Evolutionary conservation across 2,888 invertebrate genomes (phyloP).

Genomic region (Rhopalosiphum nymphaeae): DNA sequence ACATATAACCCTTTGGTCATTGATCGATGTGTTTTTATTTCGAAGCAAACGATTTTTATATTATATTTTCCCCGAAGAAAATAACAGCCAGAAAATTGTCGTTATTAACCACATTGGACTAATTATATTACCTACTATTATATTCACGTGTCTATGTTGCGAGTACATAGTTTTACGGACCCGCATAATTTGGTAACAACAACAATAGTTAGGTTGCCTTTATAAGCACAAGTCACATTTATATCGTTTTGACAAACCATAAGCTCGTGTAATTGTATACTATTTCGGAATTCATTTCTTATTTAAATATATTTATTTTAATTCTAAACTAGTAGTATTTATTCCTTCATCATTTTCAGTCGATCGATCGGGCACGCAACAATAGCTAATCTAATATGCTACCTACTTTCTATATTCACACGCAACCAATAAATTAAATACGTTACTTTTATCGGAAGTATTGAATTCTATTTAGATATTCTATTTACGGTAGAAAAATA

Average conservation of each 20-base stretch:
- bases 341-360: neutral
- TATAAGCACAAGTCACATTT: neutral
- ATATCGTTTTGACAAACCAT: neutral
- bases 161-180: neutral
- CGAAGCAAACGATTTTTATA: neutral
- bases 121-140: neutral
- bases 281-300: neutral
- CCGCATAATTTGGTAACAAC: neutral
- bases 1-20: neutral
- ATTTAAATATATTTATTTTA: neutral
- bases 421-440: neutral
- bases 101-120: neutral
- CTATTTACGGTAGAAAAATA: neutral
- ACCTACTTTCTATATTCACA: neutral
- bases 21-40: constrained; percentile 17
- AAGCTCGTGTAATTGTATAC: neutral
- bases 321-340: neutral
- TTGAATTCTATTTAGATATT: neutral
- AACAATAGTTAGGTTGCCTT: neutral
- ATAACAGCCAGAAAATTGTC: neutral
- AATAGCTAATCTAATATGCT: neutral
- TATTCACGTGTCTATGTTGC: neutral
- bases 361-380: neutral
- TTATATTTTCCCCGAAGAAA: neutral
- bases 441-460: neutral